phyloP scores from a whole-genome alignment of 2,113 vertebrate genomes.

The Siniperca knerii region DNA sequence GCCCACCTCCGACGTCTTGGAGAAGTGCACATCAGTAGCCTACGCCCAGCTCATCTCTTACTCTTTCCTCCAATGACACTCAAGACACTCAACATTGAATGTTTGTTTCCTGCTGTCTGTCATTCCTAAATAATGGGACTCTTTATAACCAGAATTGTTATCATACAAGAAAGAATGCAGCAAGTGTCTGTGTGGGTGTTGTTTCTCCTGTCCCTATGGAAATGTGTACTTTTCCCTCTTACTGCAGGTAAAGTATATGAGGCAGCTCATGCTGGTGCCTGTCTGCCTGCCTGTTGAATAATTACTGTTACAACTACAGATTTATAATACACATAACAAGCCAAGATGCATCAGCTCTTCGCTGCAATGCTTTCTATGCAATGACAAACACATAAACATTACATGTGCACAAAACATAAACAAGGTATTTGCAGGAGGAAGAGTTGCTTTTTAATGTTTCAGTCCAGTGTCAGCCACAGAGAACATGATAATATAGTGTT shows the following conservation, averaged over 20 bases:
- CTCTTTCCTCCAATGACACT: not conserved
- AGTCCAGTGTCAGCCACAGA: not conserved
- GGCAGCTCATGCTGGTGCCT: constrained; percentile 37
- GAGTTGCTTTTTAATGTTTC: not conserved
- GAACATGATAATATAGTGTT: no score
- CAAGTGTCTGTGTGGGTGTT: not conserved
- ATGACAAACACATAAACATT: constrained; percentile 11
- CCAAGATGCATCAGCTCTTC: not conserved
- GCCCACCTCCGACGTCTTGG: constrained; percentile 76
- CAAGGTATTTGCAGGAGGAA: not conserved
- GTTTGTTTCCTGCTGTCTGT: not conserved
- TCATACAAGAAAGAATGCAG: not conserved
- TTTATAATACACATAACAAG: constrained; percentile 14
- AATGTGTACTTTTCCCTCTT: not conserved
- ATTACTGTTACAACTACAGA: constrained; percentile 18
- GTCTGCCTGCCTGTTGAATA: constrained; percentile 30
- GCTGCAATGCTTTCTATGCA: not conserved
- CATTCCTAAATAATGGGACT: not conserved
- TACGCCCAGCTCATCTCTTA: not conserved
- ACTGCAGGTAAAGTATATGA: constrained; percentile 9
- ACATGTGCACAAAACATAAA: not conserved
- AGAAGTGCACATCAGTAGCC: constrained; percentile 67
- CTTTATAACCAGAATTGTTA: not conserved
- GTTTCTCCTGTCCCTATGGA: constrained; percentile 13
- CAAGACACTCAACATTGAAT: not conserved